phyloP scores from a whole-genome alignment of 2,797 vertebrate species.

The Chiloscyllium punctatum region DNA sequence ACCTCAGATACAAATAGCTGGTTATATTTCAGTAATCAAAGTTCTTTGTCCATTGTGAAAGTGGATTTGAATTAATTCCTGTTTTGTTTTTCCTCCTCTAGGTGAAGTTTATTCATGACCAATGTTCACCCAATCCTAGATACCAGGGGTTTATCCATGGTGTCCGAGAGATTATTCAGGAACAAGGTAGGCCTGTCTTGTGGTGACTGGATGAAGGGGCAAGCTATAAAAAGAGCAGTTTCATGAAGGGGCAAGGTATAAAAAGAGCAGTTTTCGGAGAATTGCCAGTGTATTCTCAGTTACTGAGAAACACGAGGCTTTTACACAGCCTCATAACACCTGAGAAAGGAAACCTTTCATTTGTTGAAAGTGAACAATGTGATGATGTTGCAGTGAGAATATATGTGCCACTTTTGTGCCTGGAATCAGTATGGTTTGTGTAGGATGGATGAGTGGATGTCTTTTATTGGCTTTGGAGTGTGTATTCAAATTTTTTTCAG shows the following conservation, averaged over 20 bases:
- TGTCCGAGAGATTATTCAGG: constrained; percentile 69
- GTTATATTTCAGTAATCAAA: background rate
- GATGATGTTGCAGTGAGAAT: no score
- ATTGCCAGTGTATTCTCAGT: background rate
- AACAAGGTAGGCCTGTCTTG: constrained; percentile 58
- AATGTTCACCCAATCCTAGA: constrained; percentile 65
- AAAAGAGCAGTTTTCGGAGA: background rate
- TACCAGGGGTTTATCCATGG: constrained; percentile 74
- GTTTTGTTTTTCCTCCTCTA: constrained; percentile 44
- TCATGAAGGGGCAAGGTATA: background rate
- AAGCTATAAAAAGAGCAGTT: background rate
- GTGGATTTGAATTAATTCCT: background rate
- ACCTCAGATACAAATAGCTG: background rate
- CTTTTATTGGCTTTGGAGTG: no score
- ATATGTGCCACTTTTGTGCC: no score
- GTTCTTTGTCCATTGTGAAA: background rate
- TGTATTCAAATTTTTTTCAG: no score
- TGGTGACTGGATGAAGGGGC: background rate
- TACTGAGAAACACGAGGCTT: background rate
- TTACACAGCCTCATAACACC: background rate
- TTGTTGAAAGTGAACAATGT: background rate
- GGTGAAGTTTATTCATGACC: constrained; percentile 77
- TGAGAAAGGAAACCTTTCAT: background rate
- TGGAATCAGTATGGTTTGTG: no score
- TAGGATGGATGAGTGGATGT: no score